Base-by-base conservation (phyloP, 2,113 vertebrate species). In the Dinomys branickii region DNA sequence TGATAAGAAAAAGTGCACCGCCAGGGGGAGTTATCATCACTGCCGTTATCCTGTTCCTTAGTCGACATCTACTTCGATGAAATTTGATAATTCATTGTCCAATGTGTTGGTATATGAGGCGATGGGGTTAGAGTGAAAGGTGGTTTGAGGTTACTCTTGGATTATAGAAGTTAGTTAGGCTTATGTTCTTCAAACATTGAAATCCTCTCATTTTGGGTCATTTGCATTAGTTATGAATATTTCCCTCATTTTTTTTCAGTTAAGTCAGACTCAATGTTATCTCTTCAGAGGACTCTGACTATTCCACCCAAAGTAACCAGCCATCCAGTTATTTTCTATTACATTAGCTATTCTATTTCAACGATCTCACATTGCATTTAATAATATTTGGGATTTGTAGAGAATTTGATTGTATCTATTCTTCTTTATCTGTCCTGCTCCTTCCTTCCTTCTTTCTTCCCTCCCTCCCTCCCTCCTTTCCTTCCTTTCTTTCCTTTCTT, bases 361-460 rank as follows among this genome's bases (percentile, higher is more conserved):
- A 67, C 91, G 59, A 77, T 30, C 52, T 96, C 22, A 44, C 11
- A 56, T 85, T 90, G 30, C 8, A 69, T 3, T 96, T 92, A 38
- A 13, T 67, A 93, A 67, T 78, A 90, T 59, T 90, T 63, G 52
- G 44, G n/a, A 84, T 35, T 90, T 96, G 95, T 88, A 56, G 56
- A 90, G 88, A 13, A 78, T n/a, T 50, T 96, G 20, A 33, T 33
- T 75, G 10, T 16, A 52, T 50, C 30, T 35, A 7, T 81, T 85
- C 26, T 80, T 88, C n/a, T 73, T 44, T 17, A 17, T 35, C 30
- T 80, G 9, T 33, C 41, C 44, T 16, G 24, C 22, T 17, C 22
- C 38, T 24, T 14, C 3, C 33, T 47, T 26, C 12, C 1, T 20
- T 67, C 38, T 11, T 11, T 19, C 56, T 16, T 1, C 28, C 13